phyloP scores from a whole-genome alignment of 1,140 invertebrate genomes.

The Druon quercuslanigerum region DNA sequence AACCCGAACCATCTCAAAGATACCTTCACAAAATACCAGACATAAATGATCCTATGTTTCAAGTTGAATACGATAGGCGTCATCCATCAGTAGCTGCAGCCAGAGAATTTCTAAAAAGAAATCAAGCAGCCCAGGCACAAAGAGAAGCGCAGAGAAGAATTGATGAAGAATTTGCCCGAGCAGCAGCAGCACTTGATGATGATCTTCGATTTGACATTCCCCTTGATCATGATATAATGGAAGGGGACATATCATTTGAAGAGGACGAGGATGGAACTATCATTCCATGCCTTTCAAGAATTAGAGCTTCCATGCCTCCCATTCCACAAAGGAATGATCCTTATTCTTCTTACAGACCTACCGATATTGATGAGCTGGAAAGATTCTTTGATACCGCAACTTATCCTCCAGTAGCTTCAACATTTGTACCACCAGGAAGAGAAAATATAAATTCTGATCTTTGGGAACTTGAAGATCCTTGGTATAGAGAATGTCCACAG shows the following conservation, averaged over 20 bases:
- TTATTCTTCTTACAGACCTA: conserved; percentile 22
- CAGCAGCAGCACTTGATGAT: neutral
- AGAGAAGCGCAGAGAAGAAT: conserved; percentile 36
- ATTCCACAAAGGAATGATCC: neutral
- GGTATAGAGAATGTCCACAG: conserved; percentile 28
- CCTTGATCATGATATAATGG: conserved; percentile 45
- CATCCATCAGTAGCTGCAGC: conserved; percentile 51
- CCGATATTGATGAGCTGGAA: conserved; percentile 51
- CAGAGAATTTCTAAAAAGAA: conserved; percentile 42
- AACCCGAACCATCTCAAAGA: neutral
- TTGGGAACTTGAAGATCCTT: conserved; percentile 55
- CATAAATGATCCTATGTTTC: conserved; percentile 37
- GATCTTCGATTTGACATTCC: conserved; percentile 42
- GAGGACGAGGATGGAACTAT: conserved; percentile 36
- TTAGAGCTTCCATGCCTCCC: conserved; percentile 40
- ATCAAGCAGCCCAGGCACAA: conserved; percentile 19
- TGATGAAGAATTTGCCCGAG: conserved; percentile 44
- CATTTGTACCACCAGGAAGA: conserved; percentile 39
- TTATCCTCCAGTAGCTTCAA: conserved; percentile 40
- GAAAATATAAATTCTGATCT: conserved; percentile 48
- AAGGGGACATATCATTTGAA: conserved; percentile 47
- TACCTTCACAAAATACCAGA: neutral
- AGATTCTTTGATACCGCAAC: conserved; percentile 54
- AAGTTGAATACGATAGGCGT: conserved; percentile 43
- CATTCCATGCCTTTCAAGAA: conserved; percentile 41